Conservation (phyloP, 2,888 invertebrate genomes). For the Nasonovia ribisnigri region DNA sequence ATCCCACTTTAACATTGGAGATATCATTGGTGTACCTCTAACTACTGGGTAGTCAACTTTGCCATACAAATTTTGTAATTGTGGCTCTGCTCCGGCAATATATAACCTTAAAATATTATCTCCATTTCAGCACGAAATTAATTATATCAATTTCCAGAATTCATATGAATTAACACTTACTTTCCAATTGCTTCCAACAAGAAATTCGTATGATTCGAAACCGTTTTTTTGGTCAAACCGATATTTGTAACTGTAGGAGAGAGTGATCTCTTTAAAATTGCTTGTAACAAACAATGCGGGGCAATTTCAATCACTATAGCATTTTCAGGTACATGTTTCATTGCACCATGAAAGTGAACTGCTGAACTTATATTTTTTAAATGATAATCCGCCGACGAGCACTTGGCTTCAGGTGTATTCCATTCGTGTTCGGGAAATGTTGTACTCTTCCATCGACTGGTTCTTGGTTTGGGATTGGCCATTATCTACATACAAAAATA, state of each 20-base stretch:
- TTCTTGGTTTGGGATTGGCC: conserved; percentile 71
- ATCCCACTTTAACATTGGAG: conserved; percentile 88
- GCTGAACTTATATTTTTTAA: conserved; percentile 73
- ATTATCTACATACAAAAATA: conserved; percentile 67
- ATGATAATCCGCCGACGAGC: conserved; percentile 74
- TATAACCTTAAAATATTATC: conserved; percentile 73
- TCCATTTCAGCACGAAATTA: neutral
- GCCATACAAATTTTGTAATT: conserved; percentile 83
- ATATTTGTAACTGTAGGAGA: conserved; percentile 72
- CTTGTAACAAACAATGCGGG: conserved; percentile 76
- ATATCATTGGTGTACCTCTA: conserved; percentile 85
- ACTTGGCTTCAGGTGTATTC: conserved; percentile 71
- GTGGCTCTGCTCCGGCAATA: conserved; percentile 81
- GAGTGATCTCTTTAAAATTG: conserved; percentile 75
- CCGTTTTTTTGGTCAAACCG: conserved; percentile 74
- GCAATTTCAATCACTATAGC: conserved; percentile 76
- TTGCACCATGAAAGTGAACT: conserved; percentile 74
- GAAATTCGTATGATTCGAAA: conserved; percentile 73
- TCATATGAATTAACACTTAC: conserved; percentile 70
- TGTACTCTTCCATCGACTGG: conserved; percentile 74
- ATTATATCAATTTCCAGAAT: neutral
- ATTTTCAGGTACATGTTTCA: conserved; percentile 74
- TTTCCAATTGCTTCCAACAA: conserved; percentile 78
- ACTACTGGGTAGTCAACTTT: conserved; percentile 85
- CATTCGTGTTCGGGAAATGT: conserved; percentile 73